Evolutionary conservation across 2,113 vertebrate genomes (phyloP).

Genomic region (Petrocephalus microphthalmus): DNA sequence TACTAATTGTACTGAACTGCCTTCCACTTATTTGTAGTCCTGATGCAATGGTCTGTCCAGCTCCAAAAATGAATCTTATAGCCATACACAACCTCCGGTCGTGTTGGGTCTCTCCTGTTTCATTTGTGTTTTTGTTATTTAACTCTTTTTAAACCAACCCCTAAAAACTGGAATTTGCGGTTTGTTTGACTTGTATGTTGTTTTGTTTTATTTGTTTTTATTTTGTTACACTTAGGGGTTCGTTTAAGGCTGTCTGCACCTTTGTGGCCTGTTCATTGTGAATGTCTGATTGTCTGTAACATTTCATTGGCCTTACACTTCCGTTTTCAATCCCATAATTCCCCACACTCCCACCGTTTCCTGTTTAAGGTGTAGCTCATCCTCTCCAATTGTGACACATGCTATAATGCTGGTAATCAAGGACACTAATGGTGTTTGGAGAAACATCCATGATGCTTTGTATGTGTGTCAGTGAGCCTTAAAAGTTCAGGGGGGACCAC

Average conservation of each 20-base stretch:
- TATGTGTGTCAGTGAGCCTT: not conserved
- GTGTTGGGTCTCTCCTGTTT: not conserved
- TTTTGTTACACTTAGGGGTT: not conserved
- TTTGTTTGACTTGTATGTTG: not conserved
- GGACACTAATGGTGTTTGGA: not conserved
- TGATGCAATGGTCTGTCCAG: not conserved
- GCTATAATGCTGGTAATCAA: not conserved
- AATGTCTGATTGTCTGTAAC: not conserved
- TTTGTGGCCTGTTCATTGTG: not conserved
- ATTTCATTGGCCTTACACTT: not conserved
- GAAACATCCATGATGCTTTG: not conserved
- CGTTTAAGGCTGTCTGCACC: not conserved
- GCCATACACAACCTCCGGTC: not conserved
- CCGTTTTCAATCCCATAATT: not conserved
- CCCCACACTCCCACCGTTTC: not conserved
- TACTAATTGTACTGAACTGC: not conserved
- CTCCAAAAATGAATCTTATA: not conserved
- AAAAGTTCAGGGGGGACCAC: not conserved
- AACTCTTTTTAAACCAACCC: not conserved
- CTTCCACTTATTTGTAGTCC: not conserved
- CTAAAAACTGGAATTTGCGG: slow-evolving; percentile 13
- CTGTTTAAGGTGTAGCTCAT: not conserved
- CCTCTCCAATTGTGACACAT: not conserved
- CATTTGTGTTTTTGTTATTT: not conserved
- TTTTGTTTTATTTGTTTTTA: not conserved